These are phyloP conservation scores for Galbula dea DNA, from an alignment of 2,113 vertebrate genomes.

Conservation along the genomic window DNA sequence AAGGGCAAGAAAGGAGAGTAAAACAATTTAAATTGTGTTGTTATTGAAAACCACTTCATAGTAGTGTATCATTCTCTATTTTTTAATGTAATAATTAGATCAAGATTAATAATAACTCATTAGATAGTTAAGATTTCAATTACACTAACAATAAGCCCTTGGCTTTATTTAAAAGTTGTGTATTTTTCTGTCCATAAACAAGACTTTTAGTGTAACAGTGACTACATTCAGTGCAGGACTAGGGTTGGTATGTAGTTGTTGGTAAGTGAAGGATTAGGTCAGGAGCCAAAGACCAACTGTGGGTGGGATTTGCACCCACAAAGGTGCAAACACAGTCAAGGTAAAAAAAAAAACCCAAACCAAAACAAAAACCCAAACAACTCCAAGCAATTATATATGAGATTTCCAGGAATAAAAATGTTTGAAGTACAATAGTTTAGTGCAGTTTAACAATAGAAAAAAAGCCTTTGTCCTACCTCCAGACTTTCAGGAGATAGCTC, in stretches of 20 bases:
- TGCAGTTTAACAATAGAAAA: neutral
- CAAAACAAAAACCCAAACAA: no score
- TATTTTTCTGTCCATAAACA: neutral
- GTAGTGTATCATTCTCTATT: neutral
- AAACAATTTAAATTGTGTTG: neutral
- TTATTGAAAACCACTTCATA: neutral
- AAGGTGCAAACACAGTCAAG: neutral
- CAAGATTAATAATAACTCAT: neutral
- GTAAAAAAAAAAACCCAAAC: neutral
- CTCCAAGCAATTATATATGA: neutral
- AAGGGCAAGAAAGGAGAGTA: neutral
- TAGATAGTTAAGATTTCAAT: neutral
- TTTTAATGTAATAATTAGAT: neutral
- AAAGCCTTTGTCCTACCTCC: neutral
- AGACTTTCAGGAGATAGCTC: neutral
- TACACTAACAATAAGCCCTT: no score
- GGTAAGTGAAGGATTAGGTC: neutral
- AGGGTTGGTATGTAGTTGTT: neutral
- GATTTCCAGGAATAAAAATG: neutral
- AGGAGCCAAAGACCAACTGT: neutral
- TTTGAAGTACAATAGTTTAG: neutral
- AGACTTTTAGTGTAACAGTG: neutral
- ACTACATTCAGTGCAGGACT: neutral
- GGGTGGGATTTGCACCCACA: neutral
- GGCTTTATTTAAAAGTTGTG: neutral